These are phyloP conservation scores for Elachura formosa DNA, from an alignment of 2,113 vertebrate species.

Conservation along the genomic window DNA sequence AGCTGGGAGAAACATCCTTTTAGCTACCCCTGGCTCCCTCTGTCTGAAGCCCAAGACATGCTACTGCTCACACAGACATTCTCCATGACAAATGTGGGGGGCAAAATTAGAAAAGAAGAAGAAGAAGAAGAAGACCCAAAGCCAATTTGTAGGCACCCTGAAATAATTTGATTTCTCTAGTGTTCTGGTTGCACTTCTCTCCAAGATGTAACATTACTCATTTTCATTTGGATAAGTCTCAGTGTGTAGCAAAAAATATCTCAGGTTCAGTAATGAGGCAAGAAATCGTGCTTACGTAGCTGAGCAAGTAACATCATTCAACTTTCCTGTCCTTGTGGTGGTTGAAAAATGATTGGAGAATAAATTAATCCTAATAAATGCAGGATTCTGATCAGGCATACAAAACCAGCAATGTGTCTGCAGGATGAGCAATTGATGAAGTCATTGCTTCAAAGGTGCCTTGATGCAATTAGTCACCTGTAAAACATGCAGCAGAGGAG, in stretches of 20 bases:
- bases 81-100: neutral
- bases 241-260: conserved; percentile 37
- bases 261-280: conserved; percentile 46
- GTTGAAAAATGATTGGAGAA: conserved; percentile 38
- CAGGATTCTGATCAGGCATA: conserved; percentile 24
- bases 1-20: neutral
- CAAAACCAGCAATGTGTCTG: neutral
- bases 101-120: neutral
- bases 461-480: conserved; percentile 58
- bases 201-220: neutral
- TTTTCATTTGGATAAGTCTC: conserved; percentile 40
- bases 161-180: neutral
- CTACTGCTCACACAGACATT: neutral
- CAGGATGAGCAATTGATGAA: conserved; percentile 55
- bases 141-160: neutral
- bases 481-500: conserved; percentile 4
- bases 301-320: conserved; percentile 41
- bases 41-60: neutral
- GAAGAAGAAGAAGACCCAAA: neutral
- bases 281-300: conserved; percentile 56
- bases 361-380: conserved; percentile 61
- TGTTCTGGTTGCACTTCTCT: neutral
- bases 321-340: neutral
- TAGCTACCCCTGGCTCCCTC: neutral
- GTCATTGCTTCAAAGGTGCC: conserved; percentile 50